A percentile compares a stretch with the other conserved stretches of the same genome.
Evolutionary conservation across 2,888 invertebrate genomes (phyloP).

Genomic region (Harpalus rufipes): DNA sequence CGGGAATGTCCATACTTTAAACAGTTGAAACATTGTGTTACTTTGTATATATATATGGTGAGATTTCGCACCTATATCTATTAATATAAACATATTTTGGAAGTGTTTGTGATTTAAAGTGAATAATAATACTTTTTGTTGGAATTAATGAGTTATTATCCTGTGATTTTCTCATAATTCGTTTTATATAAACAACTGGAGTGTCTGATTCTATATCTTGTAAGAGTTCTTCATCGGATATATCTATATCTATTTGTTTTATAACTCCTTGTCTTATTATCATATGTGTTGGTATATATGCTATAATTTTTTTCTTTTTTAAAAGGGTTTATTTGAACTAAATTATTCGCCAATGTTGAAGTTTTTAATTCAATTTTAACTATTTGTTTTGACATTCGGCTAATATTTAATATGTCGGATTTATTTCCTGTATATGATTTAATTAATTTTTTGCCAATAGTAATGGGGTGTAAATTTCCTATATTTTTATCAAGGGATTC

Average conservation of each 20-base stretch:
- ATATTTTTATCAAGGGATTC: not conserved
- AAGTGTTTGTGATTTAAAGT: slow-evolving; percentile 3
- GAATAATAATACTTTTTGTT: slow-evolving; percentile 6
- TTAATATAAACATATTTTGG: slow-evolving; percentile 9
- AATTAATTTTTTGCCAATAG: slow-evolving; percentile 6
- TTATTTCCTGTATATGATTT: slow-evolving; percentile 6
- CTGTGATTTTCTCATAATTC: not conserved
- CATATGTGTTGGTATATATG: slow-evolving; percentile 15
- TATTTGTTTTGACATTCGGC: not conserved
- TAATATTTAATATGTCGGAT: slow-evolving; percentile 3
- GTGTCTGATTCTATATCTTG: slow-evolving; percentile 14
- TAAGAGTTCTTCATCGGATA: not conserved
- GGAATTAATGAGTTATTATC: not conserved
- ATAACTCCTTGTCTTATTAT: slow-evolving; percentile 8
- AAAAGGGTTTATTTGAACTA: not conserved
- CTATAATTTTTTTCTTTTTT: not conserved
- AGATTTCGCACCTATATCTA: not conserved
- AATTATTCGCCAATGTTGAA: not conserved
- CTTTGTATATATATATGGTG: not conserved
- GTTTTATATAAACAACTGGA: not conserved
- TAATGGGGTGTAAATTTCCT: not conserved
- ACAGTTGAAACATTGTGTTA: slow-evolving; percentile 8
- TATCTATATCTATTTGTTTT: not conserved
- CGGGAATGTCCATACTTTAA: not conserved
- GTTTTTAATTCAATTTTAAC: slow-evolving; percentile 10